Conservation (phyloP, 2,888 invertebrate genomes). For the Hofmannophila pseudospretella region DNA sequence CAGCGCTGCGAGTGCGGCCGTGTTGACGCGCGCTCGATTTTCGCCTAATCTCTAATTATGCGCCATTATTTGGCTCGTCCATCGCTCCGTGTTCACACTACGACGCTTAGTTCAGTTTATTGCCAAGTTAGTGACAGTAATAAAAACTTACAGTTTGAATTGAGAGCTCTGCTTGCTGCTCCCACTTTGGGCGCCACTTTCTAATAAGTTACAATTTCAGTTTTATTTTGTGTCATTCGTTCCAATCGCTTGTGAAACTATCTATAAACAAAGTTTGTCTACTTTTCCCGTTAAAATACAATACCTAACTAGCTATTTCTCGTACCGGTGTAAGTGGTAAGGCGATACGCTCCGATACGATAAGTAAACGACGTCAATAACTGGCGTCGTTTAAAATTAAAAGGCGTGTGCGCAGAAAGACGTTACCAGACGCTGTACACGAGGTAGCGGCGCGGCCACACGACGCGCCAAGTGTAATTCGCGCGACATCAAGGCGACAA, state of each 20-base stretch:
- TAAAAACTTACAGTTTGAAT: no score
- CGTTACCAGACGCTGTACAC: constrained; percentile 24
- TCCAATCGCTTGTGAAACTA: no score
- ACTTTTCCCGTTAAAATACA: no score
- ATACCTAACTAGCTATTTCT: no score
- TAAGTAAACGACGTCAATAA: no score
- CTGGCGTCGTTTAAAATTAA: constrained; percentile 2
- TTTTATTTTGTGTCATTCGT: no score
- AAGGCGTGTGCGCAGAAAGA: constrained; percentile 12
- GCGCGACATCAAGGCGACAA: constrained; percentile 24
- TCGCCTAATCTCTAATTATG: constrained; percentile 62
- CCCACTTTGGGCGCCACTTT: constrained; percentile 8
- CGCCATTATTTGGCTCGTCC: constrained; percentile 49
- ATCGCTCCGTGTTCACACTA: constrained; percentile 13
- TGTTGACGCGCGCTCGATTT: constrained; percentile 39
- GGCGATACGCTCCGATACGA: no score
- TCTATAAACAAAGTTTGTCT: no score
- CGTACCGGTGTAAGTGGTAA: no score
- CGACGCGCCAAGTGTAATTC: constrained; percentile 24
- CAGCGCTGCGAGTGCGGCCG: constrained; percentile 15
- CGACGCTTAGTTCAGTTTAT: background rate
- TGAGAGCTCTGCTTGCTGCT: no score
- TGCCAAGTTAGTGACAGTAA: no score
- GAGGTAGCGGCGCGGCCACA: constrained; percentile 10
- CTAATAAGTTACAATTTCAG: background rate